Evolutionary conservation across 2,888 invertebrate species (phyloP).

Genomic region (Hypsopygia costalis): DNA sequence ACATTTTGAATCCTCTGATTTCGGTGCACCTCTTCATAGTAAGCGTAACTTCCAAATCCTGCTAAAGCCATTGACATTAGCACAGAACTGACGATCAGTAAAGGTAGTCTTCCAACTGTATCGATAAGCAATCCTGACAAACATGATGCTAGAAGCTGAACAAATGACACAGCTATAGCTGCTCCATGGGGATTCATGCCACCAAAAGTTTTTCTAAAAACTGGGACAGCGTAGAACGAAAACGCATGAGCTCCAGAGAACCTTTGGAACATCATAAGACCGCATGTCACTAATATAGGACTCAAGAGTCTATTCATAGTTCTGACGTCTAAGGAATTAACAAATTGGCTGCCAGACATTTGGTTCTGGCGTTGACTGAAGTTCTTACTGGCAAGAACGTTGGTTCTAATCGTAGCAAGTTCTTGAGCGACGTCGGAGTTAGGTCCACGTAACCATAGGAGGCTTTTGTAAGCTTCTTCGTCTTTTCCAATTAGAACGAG

Average conservation of each 20-base stretch:
- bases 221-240: constrained; percentile 91
- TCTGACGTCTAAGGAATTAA: constrained; percentile 62
- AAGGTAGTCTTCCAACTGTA: constrained; percentile 90
- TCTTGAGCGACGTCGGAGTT: constrained; percentile 89
- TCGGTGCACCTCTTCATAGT: constrained; percentile 86
- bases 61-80: constrained; percentile 93
- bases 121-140: constrained; percentile 91
- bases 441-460: constrained; percentile 91
- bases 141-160: constrained; percentile 91
- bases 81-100: constrained; percentile 90
- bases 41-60: constrained; percentile 91
- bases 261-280: constrained; percentile 94
- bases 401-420: constrained; percentile 85
- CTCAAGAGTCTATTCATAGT: constrained; percentile 78
- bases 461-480: constrained; percentile 82
- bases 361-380: constrained; percentile 71
- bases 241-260: constrained; percentile 91
- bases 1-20: constrained; percentile 75
- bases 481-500: constrained; percentile 88
- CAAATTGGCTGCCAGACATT: constrained; percentile 62
- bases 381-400: constrained; percentile 81
- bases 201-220: constrained; percentile 91
- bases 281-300: constrained; percentile 90
- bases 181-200: constrained; percentile 91
- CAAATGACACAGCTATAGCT: constrained; percentile 91